phyloP scores from a whole-genome alignment of 2,888 invertebrate genomes.

The Chymomyza procnemis region DNA sequence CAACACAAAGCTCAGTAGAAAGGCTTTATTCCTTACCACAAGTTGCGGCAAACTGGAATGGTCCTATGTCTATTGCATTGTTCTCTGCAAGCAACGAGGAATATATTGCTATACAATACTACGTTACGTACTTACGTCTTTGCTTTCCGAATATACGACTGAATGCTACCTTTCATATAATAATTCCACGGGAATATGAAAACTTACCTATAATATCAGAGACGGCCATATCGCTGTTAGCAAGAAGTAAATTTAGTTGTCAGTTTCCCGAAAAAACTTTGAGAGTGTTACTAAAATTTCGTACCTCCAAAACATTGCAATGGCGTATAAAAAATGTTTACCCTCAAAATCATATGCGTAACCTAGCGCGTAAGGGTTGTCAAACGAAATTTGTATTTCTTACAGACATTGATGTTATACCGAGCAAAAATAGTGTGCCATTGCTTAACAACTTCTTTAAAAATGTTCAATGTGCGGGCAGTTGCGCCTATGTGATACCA shows the following conservation, averaged over 20 bases:
- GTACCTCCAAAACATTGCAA: conserved; percentile 82
- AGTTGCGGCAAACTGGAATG: conserved; percentile 90
- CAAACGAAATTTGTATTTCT: conserved; percentile 89
- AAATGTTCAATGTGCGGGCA: conserved; percentile 80
- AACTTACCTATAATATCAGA: conserved; percentile 63
- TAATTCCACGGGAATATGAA: conserved; percentile 81
- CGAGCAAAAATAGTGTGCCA: conserved; percentile 86
- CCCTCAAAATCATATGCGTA: conserved; percentile 93
- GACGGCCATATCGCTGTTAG: conserved; percentile 26
- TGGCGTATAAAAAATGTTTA: conserved; percentile 89
- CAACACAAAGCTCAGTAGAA: conserved; percentile 92
- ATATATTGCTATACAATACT: conserved; percentile 85
- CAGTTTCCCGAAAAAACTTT: conserved; percentile 84
- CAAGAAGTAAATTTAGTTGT: conserved; percentile 80
- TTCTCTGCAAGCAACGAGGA: conserved; percentile 90
- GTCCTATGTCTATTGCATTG: conserved; percentile 90
- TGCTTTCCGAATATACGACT: conserved; percentile 87
- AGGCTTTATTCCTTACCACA: conserved; percentile 87
- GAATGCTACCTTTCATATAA: conserved; percentile 87
- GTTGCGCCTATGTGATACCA: conserved; percentile 93
- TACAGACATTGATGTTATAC: conserved; percentile 93
- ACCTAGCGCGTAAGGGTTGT: conserved; percentile 91
- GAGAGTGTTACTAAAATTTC: conserved; percentile 81
- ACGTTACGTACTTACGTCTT: conserved; percentile 86
- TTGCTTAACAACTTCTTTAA: conserved; percentile 85